phyloP scores from a whole-genome alignment of 2,888 invertebrate species.

The Slavum lentiscoides region DNA sequence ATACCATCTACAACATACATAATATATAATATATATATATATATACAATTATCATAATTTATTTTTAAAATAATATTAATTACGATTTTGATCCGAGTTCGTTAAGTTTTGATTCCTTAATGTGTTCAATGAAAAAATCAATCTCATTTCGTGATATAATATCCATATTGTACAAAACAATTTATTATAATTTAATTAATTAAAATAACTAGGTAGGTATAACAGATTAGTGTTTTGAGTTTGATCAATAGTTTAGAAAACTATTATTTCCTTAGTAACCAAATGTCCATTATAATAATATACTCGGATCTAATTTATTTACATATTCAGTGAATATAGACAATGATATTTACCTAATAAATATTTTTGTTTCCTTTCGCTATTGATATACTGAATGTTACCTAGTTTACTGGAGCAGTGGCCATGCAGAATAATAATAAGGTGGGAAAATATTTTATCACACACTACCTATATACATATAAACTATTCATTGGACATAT shows the following conservation, averaged over 20 bases:
- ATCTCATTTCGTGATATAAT: conserved; percentile 33
- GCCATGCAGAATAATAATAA: no score
- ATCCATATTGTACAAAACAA: conserved; percentile 10
- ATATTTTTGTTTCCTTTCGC: no score
- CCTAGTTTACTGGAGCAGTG: no score
- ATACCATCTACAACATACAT: conserved; percentile 68
- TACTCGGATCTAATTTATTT: no score
- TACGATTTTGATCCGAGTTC: conserved; percentile 43
- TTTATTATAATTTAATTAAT: neutral
- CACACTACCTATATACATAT: no score
- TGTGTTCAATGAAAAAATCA: conserved; percentile 37
- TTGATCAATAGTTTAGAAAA: conserved; percentile 1
- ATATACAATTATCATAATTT: neutral
- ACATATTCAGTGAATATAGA: no score
- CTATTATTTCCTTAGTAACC: conserved; percentile 29
- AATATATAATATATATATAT: neutral
- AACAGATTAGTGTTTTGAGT: neutral
- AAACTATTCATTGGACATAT: no score
- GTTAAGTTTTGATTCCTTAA: conserved; percentile 37
- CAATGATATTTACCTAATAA: no score
- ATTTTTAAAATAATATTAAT: neutral
- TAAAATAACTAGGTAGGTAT: no score
- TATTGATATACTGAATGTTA: no score
- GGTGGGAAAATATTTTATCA: no score
- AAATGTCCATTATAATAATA: neutral